Evolutionary conservation across 2,888 invertebrate genomes (phyloP).

Genomic region (Horisme vitalbata): DNA sequence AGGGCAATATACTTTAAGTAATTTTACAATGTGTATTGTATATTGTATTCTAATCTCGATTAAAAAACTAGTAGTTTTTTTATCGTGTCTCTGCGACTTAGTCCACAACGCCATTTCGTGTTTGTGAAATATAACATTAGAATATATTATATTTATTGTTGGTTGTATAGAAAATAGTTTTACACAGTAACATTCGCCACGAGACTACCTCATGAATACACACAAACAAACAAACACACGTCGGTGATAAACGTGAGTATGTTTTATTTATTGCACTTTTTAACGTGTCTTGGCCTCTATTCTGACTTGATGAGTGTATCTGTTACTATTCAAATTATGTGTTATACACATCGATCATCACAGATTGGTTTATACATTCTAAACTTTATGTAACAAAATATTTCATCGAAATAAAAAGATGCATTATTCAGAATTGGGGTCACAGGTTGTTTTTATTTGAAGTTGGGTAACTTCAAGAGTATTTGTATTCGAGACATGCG

Average conservation of each 20-base stretch:
- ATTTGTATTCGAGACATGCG: too few relatives aligned
- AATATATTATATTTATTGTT: too few relatives aligned
- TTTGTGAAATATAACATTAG: too few relatives aligned
- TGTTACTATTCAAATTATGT: background rate
- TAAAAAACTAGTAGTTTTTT: background rate
- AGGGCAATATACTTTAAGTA: slow-evolving; percentile 57
- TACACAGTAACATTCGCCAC: slow-evolving; percentile 48
- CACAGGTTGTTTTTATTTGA: too few relatives aligned
- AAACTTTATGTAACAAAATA: too few relatives aligned
- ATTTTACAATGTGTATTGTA: slow-evolving; percentile 17
- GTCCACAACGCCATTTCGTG: too few relatives aligned
- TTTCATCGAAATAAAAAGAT: too few relatives aligned
- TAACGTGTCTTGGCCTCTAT: slow-evolving; percentile 54
- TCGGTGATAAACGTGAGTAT: slow-evolving; percentile 72
- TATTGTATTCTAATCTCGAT: background rate
- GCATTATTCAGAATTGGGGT: too few relatives aligned
- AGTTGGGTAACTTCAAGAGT: too few relatives aligned
- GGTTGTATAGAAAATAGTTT: background rate
- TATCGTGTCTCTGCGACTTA: background rate
- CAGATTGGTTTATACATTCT: too few relatives aligned
- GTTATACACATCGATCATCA: too few relatives aligned
- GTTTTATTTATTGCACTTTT: slow-evolving; percentile 43
- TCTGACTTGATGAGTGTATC: slow-evolving; percentile 6
- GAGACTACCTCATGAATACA: slow-evolving; percentile 61
- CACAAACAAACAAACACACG: slow-evolving; percentile 59